phyloP scores from a whole-genome alignment of 1,140 invertebrate species.

The Palaemon carinicauda region DNA sequence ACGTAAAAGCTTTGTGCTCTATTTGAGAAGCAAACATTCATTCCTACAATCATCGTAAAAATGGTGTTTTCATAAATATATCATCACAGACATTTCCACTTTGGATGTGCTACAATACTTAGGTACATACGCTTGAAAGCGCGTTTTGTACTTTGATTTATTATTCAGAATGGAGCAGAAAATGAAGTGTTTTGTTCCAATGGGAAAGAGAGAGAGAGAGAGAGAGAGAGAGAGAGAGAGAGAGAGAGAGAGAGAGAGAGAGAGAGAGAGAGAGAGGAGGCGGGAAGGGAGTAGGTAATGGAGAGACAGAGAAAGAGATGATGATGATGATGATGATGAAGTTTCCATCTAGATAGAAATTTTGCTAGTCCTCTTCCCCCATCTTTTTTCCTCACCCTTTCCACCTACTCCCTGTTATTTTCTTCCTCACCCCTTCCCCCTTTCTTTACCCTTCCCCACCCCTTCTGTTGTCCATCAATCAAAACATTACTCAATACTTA shows the following conservation, averaged over 20 bases:
- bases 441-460: too few relatives aligned
- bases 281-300: not conserved
- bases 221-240: not conserved
- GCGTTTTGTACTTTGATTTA: constrained; percentile 55
- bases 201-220: constrained; percentile 33
- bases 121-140: constrained; percentile 53
- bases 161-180: constrained; percentile 47
- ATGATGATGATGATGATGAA: too few relatives aligned
- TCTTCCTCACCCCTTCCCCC: too few relatives aligned
- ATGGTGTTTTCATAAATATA: constrained; percentile 56
- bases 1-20: constrained; percentile 48
- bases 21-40: constrained; percentile 51
- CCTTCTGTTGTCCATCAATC: too few relatives aligned
- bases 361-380: too few relatives aligned
- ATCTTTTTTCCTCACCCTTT: too few relatives aligned
- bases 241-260: not conserved
- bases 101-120: constrained; percentile 55
- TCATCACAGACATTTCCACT: constrained; percentile 56
- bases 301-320: too few relatives aligned
- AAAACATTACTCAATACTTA: too few relatives aligned
- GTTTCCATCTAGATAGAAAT: too few relatives aligned
- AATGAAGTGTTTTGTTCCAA: constrained; percentile 55
- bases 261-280: not conserved
- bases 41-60: constrained; percentile 56
- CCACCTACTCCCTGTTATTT: too few relatives aligned